These are phyloP conservation scores for Tetramorium bicarinatum DNA, from an alignment of 2,888 invertebrate genomes.

Conservation along the genomic window DNA sequence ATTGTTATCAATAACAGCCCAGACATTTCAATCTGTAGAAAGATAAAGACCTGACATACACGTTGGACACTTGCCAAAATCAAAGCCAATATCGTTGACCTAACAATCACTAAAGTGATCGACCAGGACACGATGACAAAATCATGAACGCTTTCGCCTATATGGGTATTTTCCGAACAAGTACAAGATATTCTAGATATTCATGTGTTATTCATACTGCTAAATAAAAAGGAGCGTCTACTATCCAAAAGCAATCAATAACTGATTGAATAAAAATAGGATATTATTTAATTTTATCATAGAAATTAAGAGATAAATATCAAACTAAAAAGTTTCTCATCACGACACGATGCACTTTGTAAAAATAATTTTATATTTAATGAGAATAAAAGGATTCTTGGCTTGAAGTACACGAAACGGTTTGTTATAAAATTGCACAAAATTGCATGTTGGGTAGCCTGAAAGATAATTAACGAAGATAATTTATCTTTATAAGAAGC, in stretches of 20 bases:
- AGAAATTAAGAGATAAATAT: background rate
- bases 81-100: conserved; percentile 45
- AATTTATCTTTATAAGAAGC: conserved; percentile 32
- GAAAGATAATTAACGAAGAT: conserved; percentile 24
- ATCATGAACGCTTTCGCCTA: conserved; percentile 17
- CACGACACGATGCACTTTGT: background rate
- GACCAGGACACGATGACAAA: conserved; percentile 26
- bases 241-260: background rate
- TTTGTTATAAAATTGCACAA: conserved; percentile 11
- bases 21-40: conserved; percentile 39
- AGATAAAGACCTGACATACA: conserved; percentile 24
- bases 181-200: background rate
- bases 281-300: background rate
- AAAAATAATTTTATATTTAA: background rate
- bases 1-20: conserved; percentile 10
- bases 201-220: background rate
- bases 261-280: background rate
- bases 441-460: background rate
- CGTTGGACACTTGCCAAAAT: conserved; percentile 37
- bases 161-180: background rate
- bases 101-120: conserved; percentile 38
- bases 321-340: background rate
- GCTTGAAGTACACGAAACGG: background rate
- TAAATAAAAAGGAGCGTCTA: background rate
- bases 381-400: background rate